phyloP scores from a whole-genome alignment of 2,888 invertebrate genomes.

The Philaethria dido region DNA sequence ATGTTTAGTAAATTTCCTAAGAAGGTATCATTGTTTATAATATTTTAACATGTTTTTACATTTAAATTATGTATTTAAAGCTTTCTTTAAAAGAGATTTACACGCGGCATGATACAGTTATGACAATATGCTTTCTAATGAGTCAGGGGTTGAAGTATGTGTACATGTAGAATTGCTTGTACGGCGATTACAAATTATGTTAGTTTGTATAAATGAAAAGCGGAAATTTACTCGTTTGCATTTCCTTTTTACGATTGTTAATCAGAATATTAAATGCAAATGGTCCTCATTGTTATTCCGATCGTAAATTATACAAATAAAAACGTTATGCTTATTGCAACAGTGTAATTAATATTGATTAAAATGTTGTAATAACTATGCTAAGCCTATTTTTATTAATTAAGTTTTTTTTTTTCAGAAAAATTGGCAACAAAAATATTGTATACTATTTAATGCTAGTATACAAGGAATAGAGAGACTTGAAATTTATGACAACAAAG shows the following conservation, averaged over 20 bases:
- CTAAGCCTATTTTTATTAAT: background rate
- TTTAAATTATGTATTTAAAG: slow-evolving; percentile 4
- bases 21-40: slow-evolving; percentile 77
- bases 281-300: slow-evolving; percentile 9
- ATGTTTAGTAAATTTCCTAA: slow-evolving; percentile 90
- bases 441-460: slow-evolving; percentile 91
- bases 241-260: slow-evolving; percentile 20
- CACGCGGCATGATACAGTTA: slow-evolving; percentile 31
- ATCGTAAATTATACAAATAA: slow-evolving; percentile 15
- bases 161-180: slow-evolving; percentile 34
- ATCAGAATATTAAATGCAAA: slow-evolving; percentile 23
- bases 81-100: slow-evolving; percentile 10
- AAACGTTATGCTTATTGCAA: background rate
- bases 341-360: background rate
- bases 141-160: slow-evolving; percentile 46
- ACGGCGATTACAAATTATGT: slow-evolving; percentile 29
- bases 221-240: slow-evolving; percentile 25
- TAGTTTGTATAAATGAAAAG: slow-evolving; percentile 26
- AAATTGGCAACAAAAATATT: slow-evolving; percentile 92
- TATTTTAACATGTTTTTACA: background rate
- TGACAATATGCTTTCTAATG: slow-evolving; percentile 47
- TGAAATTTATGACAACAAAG: slow-evolving; percentile 93
- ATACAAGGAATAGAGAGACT: slow-evolving; percentile 93
- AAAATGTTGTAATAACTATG: background rate
- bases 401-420: slow-evolving; percentile 81